Evolutionary conservation across 1,140 invertebrate genomes (phyloP), one percentile per base, ranked within the genome.

Genomic region (Sarcophaga peregrina): DNA sequence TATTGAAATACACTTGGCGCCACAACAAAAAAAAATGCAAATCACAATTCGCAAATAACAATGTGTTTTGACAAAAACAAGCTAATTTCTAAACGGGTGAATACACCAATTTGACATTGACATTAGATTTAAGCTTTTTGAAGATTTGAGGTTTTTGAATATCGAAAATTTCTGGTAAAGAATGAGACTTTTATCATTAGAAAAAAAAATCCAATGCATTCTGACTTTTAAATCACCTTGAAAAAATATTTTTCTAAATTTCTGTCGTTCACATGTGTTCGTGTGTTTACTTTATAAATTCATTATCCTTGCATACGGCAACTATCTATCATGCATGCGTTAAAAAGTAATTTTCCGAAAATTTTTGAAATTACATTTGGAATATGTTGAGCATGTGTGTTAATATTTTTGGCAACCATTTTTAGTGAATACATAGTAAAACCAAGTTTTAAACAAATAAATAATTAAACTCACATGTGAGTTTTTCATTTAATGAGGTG

Each of bases 81-180:
- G n/a, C 13, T 58, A 58, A 15, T 58, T 13, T 58, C 11, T 15
- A 58, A 58, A 74, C 13, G 47, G 73, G 45, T 75, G 73, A 75
- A 75, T 75, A 47, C 73, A 75, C 73, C 45, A 47, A 46, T 75
- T 75, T 75, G 73, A 75, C 73, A 75, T 75, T 75, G 73, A 75
- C 11, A 75, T 75, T 75, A 75, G 73, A 47, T 47, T 47, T 75
- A 11, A 13, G 45, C 46, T 47, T 47, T 72, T 37, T 37, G 4
- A 58, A 58, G 5, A 13, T 58, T 13, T n/a, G 54, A 11, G 13
- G 8, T 13, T 58, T 58, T 58, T 13, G 54, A 11, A 13, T 15
- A 58, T 58, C 25, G 54, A 4, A 13, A 58, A 58, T 58, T 58
- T 58, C 6, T 6, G 11, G 3, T 15, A 58, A 58, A 58, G 6